Percentiles rank a stretch among this genome's conserved stretches.
Conservation (phyloP, 2,888 invertebrate genomes). For the Eupithecia subumbrata region DNA sequence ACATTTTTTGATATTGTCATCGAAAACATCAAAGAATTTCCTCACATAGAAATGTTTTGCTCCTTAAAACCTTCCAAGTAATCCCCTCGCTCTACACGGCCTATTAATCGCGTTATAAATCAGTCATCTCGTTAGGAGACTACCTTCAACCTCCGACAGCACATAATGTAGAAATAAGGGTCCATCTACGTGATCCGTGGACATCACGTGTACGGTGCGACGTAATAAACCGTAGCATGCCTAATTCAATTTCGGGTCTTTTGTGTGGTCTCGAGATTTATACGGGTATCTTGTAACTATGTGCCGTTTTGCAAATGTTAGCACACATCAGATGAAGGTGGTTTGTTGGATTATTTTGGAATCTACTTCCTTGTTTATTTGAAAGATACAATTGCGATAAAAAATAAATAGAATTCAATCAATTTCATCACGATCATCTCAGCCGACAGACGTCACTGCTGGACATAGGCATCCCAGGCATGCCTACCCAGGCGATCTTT, state of each 20-base stretch:
- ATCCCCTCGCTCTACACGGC: slow-evolving; percentile 30
- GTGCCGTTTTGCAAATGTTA: neutral
- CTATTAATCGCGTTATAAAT: slow-evolving; percentile 38
- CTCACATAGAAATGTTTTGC: slow-evolving; percentile 13
- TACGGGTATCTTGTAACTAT: slow-evolving; percentile 44
- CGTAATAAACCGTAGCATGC: slow-evolving; percentile 69
- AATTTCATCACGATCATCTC: no score
- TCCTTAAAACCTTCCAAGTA: slow-evolving; percentile 31
- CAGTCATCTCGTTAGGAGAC: slow-evolving; percentile 34
- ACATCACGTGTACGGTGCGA: slow-evolving; percentile 66
- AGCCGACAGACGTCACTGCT: neutral
- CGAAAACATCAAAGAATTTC: slow-evolving; percentile 11
- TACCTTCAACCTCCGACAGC: slow-evolving; percentile 38
- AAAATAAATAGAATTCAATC: no score
- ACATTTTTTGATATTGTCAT: slow-evolving; percentile 3
- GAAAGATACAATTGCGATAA: no score
- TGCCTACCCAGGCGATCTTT: neutral
- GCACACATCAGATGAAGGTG: neutral
- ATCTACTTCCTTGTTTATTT: no score
- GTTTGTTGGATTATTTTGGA: no score
- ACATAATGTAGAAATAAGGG: slow-evolving; percentile 66
- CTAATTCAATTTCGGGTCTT: slow-evolving; percentile 77
- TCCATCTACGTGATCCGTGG: slow-evolving; percentile 56
- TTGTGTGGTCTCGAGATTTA: slow-evolving; percentile 61
- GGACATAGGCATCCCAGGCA: neutral